Percentiles rank a stretch among this genome's conserved stretches.
Evolutionary conservation across 2,797 vertebrate genomes (phyloP).

Genomic region (Hyperoplus lanceolatus): DNA sequence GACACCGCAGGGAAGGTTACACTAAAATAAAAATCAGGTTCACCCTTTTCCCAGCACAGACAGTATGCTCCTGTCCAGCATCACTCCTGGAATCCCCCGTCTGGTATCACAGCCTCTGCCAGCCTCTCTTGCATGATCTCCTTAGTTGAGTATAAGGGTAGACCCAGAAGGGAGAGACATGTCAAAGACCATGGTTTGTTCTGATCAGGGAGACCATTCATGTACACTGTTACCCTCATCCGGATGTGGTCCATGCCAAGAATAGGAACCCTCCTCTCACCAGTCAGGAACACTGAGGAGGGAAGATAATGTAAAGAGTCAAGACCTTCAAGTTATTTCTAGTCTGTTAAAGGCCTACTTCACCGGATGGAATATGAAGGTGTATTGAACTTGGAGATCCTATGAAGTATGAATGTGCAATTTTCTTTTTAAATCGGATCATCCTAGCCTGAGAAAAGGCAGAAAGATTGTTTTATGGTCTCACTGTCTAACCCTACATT

Average conservation of each 20-base stretch:
- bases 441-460: no score
- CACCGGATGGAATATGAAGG: no score
- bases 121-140: constrained; percentile 74
- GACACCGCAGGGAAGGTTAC: neutral
- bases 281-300: constrained; percentile 82
- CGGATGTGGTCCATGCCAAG: constrained; percentile 69
- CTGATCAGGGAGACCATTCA: constrained; percentile 50
- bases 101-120: constrained; percentile 71
- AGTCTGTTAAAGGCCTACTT: neutral
- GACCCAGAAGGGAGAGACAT: constrained; percentile 70
- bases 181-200: constrained; percentile 77
- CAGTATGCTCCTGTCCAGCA: neutral
- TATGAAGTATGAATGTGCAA: no score
- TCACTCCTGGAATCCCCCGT: constrained; percentile 41
- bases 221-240: constrained; percentile 63
- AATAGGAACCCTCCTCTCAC: constrained; percentile 79
- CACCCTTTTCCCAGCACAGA: neutral
- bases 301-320: fast-evolving
- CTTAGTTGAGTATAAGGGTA: constrained; percentile 76
- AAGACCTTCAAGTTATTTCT: neutral
- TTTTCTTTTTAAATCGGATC: no score
- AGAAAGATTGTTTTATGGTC: no score
- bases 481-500: no score
- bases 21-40: neutral
- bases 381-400: no score